phyloP scores from a whole-genome alignment of 2,113 vertebrate species.

The Pseudorasbora parva region DNA sequence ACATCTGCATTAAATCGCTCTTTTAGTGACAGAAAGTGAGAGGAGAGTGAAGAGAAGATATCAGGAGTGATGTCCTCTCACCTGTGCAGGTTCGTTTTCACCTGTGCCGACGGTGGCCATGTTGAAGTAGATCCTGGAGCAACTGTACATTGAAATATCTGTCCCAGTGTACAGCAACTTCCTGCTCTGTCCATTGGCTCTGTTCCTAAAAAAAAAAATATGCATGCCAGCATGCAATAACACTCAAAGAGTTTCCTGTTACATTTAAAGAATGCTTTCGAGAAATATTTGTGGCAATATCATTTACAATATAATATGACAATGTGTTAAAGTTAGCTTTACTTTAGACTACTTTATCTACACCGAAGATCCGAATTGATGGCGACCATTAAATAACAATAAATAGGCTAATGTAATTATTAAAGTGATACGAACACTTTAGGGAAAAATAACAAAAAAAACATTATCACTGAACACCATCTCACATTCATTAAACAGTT shows the following conservation, averaged over 20 bases:
- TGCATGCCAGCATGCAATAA: not conserved
- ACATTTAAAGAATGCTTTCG: not conserved
- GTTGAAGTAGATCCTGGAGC: slow-evolving; percentile 46
- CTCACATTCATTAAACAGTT: not conserved
- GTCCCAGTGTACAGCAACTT: not conserved
- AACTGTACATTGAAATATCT: slow-evolving; percentile 31
- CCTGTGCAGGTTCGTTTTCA: slow-evolving; percentile 55
- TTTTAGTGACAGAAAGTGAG: slow-evolving; percentile 2
- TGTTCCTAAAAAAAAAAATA: not conserved
- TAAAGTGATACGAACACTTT: not conserved
- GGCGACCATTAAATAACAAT: not conserved
- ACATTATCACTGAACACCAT: not conserved
- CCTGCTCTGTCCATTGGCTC: slow-evolving; percentile 46
- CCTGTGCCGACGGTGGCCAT: slow-evolving; percentile 62
- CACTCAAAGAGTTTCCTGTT: not conserved
- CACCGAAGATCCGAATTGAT: not conserved
- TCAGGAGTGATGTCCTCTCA: slow-evolving; percentile 36
- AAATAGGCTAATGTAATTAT: not conserved
- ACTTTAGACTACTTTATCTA: not conserved
- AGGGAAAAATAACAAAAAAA: not conserved
- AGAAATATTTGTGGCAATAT: not conserved
- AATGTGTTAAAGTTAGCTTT: not conserved
- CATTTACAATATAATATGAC: not conserved
- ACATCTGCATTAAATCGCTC: not conserved
- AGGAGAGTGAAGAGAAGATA: not conserved